Evolutionary conservation across 2,797 vertebrate genomes (phyloP).

Genomic region (Cuculus canorus): DNA sequence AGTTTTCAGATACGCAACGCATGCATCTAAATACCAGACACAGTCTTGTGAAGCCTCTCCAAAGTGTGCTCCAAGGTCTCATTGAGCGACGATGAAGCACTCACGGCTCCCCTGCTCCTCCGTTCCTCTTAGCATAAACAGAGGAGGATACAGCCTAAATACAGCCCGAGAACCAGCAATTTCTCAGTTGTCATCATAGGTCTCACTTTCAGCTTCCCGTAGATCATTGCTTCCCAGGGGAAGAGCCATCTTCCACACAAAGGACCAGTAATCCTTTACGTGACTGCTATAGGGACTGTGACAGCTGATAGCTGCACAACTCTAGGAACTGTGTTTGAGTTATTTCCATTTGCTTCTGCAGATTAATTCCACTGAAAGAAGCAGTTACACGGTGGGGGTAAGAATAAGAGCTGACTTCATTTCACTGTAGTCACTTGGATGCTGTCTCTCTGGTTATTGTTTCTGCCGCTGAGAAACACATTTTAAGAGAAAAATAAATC

Average conservation of each 20-base stretch:
- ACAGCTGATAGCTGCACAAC: background rate
- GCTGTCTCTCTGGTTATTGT: background rate
- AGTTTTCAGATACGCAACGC: accelerated
- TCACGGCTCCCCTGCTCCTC: background rate
- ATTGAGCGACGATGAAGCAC: accelerated
- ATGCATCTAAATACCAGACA: accelerated
- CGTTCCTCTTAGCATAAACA: accelerated
- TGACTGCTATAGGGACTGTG: accelerated
- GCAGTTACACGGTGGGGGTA: background rate
- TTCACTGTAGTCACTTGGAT: accelerated
- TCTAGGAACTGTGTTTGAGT: accelerated
- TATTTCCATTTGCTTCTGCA: background rate
- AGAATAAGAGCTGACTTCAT: background rate
- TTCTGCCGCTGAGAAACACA: background rate
- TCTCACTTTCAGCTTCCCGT: accelerated
- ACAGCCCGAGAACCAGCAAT: background rate
- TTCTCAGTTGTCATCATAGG: background rate
- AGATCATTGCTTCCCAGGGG: background rate
- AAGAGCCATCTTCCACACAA: background rate
- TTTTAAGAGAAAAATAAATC: background rate
- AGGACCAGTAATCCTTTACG: background rate
- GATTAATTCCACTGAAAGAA: background rate
- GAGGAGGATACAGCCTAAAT: background rate
- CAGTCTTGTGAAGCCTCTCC: accelerated
- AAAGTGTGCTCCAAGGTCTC: background rate